Evolutionary conservation across 2,888 invertebrate species (phyloP), one percentile per base, ranked within the genome.

Genomic region (Seladonia tumulorum): DNA sequence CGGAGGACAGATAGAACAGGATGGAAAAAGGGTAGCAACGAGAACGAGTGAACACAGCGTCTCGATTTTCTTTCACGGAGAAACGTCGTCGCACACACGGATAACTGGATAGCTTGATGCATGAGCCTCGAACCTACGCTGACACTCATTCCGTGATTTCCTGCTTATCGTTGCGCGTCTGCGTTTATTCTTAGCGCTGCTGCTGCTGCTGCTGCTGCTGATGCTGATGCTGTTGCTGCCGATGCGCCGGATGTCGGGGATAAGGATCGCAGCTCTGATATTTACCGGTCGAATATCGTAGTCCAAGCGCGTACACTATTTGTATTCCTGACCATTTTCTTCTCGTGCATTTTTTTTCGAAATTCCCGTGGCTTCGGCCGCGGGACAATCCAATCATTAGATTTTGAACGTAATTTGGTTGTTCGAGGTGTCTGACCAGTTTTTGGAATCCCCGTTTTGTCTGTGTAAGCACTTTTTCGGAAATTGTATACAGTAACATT

Each of bases 91-190:
- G 0, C 66, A 3, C 35, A 35, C 25, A 25, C 53, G 75, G 72
- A 83, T 72, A 85, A 79, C 72, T 57, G 79, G 72, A 85, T 35
- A 35, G 35, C 29, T 53, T 53, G 53, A 53, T 53, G 53, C 53
- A 53, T 53, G 83, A 83, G 47, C 35, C 79, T 76, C 72, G 79
- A 85, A 68, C 45, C 35, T 57, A 29, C 83, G 63, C 75, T 76
- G 83, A 85, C 84, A 75, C 79, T 85, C 75, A 76, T 76, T 83
- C 75, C 71, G 71, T 85, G 84, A 85, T 85, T 85, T 83, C 75
- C 84, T 83, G 79, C 83, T 85, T 83, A 85, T 85, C 84, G 79
- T 76, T 8, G n/a, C 14, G 71, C 14, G 71, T 78, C 78, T 75
- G 68, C 78, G 78, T 85, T 76, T 83, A 85, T 85, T 60, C 60